Percentiles rank a stretch among this genome's conserved stretches.
Conservation (phyloP, 2,113 vertebrate genomes). For the Phylloscopus trochiloides region DNA sequence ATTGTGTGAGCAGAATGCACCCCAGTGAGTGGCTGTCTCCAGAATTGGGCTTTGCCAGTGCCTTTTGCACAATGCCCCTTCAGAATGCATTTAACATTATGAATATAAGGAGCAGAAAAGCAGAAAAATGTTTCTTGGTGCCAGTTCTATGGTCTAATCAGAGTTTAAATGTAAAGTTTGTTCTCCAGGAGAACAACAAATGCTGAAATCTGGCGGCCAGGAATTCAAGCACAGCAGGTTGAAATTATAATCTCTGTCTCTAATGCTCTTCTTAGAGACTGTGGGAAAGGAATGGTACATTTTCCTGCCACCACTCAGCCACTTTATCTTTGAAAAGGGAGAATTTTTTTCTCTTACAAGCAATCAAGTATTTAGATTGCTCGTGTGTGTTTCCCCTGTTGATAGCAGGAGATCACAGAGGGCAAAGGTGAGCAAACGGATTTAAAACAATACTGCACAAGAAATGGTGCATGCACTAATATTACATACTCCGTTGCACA, state of each 20-base stretch:
- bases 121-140: background rate
- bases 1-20: background rate
- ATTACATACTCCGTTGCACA: conserved; percentile 15
- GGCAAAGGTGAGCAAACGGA: conserved; percentile 40
- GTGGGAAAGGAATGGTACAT: background rate
- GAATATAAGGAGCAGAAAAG: background rate
- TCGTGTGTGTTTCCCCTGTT: background rate
- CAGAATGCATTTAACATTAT: background rate
- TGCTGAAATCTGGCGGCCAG: background rate
- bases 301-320: background rate
- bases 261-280: background rate
- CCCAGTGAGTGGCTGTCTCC: background rate
- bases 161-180: conserved; percentile 16
- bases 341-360: background rate
- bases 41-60: background rate
- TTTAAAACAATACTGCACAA: conserved; percentile 46
- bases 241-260: conserved; percentile 5
- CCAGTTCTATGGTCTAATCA: background rate
- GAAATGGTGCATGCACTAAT: conserved; percentile 49
- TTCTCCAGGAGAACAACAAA: conserved; percentile 37
- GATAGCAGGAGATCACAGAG: background rate
- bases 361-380: conserved; percentile 1
- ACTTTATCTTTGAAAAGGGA: background rate
- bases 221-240: background rate
- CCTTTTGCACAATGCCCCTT: background rate